phyloP scores from a whole-genome alignment of 1,140 invertebrate genomes.

The Dinoponera quadriceps region DNA sequence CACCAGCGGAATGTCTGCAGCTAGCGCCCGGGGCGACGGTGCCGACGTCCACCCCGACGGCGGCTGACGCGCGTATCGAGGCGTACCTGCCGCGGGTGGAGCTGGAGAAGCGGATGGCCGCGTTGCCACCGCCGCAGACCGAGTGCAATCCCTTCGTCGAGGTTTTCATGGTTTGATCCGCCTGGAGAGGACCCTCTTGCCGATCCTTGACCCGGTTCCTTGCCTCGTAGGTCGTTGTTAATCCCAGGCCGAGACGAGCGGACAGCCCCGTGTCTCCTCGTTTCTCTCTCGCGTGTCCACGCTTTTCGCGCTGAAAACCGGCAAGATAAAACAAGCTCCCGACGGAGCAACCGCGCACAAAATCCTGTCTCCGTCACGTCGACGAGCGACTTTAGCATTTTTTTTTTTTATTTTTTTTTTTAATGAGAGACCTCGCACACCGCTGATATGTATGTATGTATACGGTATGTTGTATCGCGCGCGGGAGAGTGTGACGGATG shows the following conservation, averaged over 20 bases:
- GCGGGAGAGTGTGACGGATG: too few species aligned
- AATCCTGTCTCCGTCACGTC: too few species aligned
- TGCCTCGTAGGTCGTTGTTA: neutral
- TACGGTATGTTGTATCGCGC: too few species aligned
- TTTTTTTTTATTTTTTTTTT: too few species aligned
- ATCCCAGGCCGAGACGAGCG: neutral
- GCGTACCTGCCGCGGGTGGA: constrained; percentile 85
- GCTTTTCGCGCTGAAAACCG: too few species aligned
- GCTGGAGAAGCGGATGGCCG: constrained; percentile 87
- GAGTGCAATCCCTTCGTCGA: constrained; percentile 88
- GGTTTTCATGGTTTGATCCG: constrained; percentile 82
- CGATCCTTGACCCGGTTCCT: constrained; percentile 9
- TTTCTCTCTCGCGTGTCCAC: neutral
- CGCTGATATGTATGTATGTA: too few species aligned
- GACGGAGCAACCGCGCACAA: too few species aligned
- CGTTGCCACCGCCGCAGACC: constrained; percentile 85
- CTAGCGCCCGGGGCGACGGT: constrained; percentile 80
- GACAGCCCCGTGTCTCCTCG: constrained; percentile 13
- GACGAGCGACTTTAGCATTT: too few species aligned
- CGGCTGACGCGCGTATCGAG: constrained; percentile 85
- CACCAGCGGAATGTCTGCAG: constrained; percentile 86
- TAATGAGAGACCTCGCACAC: too few species aligned
- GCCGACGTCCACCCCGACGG: constrained; percentile 52
- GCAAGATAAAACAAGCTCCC: too few species aligned
- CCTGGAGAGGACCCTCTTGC: neutral